Evolutionary conservation across 2,113 vertebrate genomes (phyloP).

Genomic region (Paralichthys olivaceus): DNA sequence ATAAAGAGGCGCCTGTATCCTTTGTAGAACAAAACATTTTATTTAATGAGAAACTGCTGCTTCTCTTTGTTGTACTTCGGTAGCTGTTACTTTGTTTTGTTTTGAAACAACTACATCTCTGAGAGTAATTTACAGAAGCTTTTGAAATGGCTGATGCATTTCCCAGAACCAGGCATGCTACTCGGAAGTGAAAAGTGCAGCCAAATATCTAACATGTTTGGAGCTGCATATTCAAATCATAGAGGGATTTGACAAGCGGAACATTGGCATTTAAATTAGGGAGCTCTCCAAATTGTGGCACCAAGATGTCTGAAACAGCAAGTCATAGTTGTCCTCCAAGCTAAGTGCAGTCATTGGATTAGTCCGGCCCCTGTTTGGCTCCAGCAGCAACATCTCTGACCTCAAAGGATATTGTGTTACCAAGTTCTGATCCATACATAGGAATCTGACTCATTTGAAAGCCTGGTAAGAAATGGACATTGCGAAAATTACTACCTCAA

Average conservation of each 20-base stretch:
- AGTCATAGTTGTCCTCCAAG: slow-evolving; percentile 6
- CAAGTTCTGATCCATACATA: neutral
- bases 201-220: neutral
- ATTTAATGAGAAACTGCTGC: neutral
- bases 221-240: neutral
- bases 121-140: neutral
- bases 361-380: neutral
- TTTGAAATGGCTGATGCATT: neutral
- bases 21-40: neutral
- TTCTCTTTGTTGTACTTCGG: neutral
- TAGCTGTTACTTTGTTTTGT: neutral
- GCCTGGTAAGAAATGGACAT: neutral
- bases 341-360: slow-evolving; percentile 2
- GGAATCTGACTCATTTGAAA: neutral
- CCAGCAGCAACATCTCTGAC: slow-evolving; percentile 18
- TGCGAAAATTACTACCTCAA: neutral
- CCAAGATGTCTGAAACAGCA: slow-evolving; percentile 15
- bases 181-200: neutral
- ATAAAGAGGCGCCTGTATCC: neutral
- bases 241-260: too few relatives aligned
- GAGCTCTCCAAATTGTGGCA: neutral
- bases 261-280: neutral
- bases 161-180: neutral
- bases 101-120: neutral
- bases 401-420: slow-evolving; percentile 34